Conservation (phyloP, 2,888 invertebrate species). For the Zaprionus lineosus region DNA sequence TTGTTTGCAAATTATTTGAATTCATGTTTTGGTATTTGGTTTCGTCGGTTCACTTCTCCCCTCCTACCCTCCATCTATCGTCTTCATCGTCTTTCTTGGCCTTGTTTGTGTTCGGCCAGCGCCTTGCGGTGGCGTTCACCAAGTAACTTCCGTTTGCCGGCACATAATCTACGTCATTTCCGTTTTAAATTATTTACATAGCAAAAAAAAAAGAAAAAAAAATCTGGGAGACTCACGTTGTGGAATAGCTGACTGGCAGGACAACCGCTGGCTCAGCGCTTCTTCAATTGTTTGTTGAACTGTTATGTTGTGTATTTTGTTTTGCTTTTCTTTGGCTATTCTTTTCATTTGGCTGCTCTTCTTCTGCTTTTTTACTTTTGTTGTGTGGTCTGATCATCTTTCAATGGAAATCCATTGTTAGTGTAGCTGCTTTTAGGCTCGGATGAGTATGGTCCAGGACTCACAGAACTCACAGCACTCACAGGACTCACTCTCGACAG, state of each 20-base stretch:
- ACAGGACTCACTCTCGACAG: not conserved
- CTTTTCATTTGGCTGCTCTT: too few species aligned
- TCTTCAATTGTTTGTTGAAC: conserved; percentile 52
- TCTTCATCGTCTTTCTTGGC: conserved; percentile 2
- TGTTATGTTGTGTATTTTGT: conserved; percentile 42
- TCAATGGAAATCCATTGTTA: conserved; percentile 49
- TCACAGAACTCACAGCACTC: too few species aligned
- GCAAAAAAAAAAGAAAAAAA: too few species aligned
- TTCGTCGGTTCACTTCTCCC: not conserved
- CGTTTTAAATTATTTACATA: conserved; percentile 72
- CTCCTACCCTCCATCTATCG: too few species aligned
- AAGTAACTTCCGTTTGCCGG: conserved; percentile 65
- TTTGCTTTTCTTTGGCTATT: not conserved
- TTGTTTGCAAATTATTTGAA: conserved; percentile 71
- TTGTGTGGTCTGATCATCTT: conserved; percentile 39
- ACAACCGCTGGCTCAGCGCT: conserved; percentile 28
- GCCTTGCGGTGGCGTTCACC: conserved; percentile 37
- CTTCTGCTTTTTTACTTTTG: conserved; percentile 1
- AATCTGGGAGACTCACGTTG: conserved; percentile 54
- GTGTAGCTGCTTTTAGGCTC: conserved; percentile 32
- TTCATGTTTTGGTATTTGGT: conserved; percentile 45
- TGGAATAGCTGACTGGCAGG: not conserved
- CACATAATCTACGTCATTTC: conserved; percentile 72
- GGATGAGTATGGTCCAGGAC: too few species aligned
- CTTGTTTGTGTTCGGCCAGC: conserved; percentile 31